A percentile compares a stretch with the other conserved stretches of the same genome.
Evolutionary conservation across 2,888 invertebrate genomes (phyloP).

Genomic region (Drosophila neoperkinsi): DNA sequence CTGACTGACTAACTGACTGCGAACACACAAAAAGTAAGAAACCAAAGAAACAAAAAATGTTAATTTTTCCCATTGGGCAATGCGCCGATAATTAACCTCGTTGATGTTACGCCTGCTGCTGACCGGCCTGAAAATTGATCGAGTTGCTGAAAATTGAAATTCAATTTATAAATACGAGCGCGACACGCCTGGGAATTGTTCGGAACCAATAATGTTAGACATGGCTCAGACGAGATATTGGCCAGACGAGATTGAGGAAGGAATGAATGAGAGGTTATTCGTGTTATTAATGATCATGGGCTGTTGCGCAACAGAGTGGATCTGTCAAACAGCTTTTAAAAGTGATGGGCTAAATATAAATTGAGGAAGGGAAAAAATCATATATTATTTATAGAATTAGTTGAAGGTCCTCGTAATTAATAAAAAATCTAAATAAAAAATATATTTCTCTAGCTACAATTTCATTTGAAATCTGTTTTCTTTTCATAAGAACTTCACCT

Average conservation of each 20-base stretch:
- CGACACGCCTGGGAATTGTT: slow-evolving; percentile 46
- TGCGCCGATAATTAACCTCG: slow-evolving; percentile 75
- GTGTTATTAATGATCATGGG: slow-evolving; percentile 1
- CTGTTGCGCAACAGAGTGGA: slow-evolving; percentile 8
- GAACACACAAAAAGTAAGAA: slow-evolving; percentile 22
- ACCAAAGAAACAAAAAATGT: slow-evolving; percentile 46
- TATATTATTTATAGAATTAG: background rate
- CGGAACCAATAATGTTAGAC: slow-evolving; percentile 45
- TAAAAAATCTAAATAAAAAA: background rate
- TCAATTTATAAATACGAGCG: slow-evolving; percentile 47
- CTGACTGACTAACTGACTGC: slow-evolving; percentile 19
- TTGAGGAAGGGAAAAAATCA: background rate
- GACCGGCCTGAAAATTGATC: slow-evolving; percentile 50
- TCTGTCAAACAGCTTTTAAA: background rate
- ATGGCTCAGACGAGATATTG: slow-evolving; percentile 16
- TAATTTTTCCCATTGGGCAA: slow-evolving; percentile 75
- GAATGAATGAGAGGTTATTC: background rate
- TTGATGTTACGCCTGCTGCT: slow-evolving; percentile 50
- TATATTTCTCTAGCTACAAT: background rate
- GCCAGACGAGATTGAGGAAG: background rate
- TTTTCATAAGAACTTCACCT: slow-evolving; percentile 29
- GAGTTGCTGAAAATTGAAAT: slow-evolving; percentile 57
- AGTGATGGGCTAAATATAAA: background rate
- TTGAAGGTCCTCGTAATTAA: background rate
- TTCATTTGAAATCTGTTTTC: background rate